Percentiles rank a stretch among this genome's conserved stretches.
Evolutionary conservation across 2,113 vertebrate species (phyloP).

Genomic region (Cricetomys ansorgei): DNA sequence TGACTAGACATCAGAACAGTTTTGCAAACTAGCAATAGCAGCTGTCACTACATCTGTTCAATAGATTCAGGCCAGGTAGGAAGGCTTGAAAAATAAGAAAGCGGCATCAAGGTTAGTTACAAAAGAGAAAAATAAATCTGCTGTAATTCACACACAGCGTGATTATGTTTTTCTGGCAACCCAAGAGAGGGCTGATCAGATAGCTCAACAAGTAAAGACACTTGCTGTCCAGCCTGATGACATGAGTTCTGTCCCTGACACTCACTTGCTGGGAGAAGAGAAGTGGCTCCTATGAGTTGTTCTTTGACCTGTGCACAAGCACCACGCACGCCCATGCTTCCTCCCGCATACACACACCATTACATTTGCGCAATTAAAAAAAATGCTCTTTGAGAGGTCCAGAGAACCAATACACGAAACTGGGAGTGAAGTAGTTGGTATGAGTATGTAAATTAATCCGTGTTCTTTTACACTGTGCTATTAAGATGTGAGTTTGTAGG

Average conservation of each 20-base stretch:
- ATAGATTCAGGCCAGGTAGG: neutral
- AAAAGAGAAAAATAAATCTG: neutral
- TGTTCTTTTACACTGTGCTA: neutral
- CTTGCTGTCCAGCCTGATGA: neutral
- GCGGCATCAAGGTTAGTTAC: neutral
- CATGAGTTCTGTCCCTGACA: too few relatives aligned
- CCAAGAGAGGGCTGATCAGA: neutral
- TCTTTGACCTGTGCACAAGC: neutral
- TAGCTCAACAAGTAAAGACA: neutral
- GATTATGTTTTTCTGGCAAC: neutral
- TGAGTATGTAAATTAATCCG: neutral
- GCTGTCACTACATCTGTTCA: neutral
- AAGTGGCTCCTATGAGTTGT: neutral
- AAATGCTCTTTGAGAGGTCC: too few relatives aligned
- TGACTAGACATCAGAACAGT: neutral
- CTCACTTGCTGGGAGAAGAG: neutral
- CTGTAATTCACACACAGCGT: neutral
- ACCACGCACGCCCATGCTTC: neutral
- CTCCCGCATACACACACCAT: neutral
- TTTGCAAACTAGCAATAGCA: slow-evolving; percentile 2
- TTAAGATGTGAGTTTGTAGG: neutral
- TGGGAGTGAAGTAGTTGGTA: neutral
- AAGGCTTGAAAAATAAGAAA: neutral
- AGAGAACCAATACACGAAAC: neutral
- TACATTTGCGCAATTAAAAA: neutral